A percentile compares a stretch with the other conserved stretches of the same genome.
These are phyloP conservation scores for Drosophila athabasca DNA, from an alignment of 1,140 invertebrate genomes.

Conservation along the genomic window DNA sequence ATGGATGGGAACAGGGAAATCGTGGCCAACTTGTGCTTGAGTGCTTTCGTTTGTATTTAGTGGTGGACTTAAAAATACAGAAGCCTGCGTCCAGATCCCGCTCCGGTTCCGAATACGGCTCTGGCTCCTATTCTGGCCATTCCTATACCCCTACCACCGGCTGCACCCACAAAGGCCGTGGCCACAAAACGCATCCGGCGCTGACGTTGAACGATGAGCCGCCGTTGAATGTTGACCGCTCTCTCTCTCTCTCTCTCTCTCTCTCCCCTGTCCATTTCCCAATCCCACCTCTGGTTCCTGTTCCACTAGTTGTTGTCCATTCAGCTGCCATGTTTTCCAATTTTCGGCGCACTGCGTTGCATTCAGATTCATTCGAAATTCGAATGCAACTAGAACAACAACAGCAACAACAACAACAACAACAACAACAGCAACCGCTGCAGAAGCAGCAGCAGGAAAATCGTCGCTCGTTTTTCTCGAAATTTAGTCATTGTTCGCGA, in stretches of 20 bases:
- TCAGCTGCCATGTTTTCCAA: conserved; percentile 75
- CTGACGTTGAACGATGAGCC: conserved; percentile 73
- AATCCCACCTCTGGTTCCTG: not conserved
- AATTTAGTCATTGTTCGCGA: conserved; percentile 81
- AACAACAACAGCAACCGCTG: not conserved
- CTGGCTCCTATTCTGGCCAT: not conserved
- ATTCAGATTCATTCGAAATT: conserved; percentile 58
- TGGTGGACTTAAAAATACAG: conserved; percentile 83
- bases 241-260: conserved; percentile 3
- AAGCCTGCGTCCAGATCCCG: conserved; percentile 34
- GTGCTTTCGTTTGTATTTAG: conserved; percentile 83
- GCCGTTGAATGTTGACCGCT: conserved; percentile 34
- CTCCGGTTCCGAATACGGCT: not conserved
- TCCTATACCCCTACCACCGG: not conserved
- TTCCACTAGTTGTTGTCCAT: conserved; percentile 39
- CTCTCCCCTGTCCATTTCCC: conserved; percentile 2
- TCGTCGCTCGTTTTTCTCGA: conserved; percentile 39
- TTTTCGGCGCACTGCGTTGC: conserved; percentile 68
- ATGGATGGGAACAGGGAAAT: conserved; percentile 56
- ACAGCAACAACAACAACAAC: conserved; percentile 23
- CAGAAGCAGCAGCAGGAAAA: not conserved
- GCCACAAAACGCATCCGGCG: conserved; percentile 67
- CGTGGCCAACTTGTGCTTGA: conserved; percentile 83
- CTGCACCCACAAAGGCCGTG: conserved; percentile 68
- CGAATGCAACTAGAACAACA: conserved; percentile 18